Base-by-base conservation (phyloP, 92 coral and sea anemone genomes). In the Galaxea fascicularis region DNA sequence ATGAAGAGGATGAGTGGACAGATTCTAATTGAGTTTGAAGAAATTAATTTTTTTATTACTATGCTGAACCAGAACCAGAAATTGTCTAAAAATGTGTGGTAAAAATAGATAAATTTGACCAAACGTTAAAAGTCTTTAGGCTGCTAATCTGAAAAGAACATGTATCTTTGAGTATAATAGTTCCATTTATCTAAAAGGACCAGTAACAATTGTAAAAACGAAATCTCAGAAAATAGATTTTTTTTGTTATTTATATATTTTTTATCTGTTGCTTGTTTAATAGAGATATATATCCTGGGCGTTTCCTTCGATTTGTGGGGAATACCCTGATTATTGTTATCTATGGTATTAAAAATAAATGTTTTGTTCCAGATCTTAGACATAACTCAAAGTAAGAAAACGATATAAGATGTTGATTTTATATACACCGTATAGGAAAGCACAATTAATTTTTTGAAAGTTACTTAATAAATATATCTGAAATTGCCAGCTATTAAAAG, bases 1-100 rank as follows among this genome's bases (percentile, higher is more conserved):
- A 69, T 12, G 74, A 69, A 20, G 74, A 69, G 46, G 74, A 69
- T 27, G 74, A 69, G 74, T 69, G 74, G 74, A 69, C 74, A 69
- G 74, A 69, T 69, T 31, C 5, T 31, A 41, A 69, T 31, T 20
- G n/a, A 60, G 66, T 60, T 60, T 60, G 66, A 60, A 60, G 66
- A 20, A 14, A 60, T 60, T 60, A 9, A 60, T 60, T 18, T 17
- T 60, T 17, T 60, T 60, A 9, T 60, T 22, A 60, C 26, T 60
- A 60, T 60, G 22, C 10, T 17, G 66, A 60, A 59, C 65, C n/a
- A 0, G 25, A 59, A 59, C n/a, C 15, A 16, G 54, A 49, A 49
- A 49, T 49, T 49, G 54, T 49, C 54, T 49, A 49, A 49, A 49
- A 49, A 49, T 49, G 54, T 49, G 15, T 49, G 54, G 54, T 49